Percentiles rank a stretch among this genome's conserved stretches.
Conservation (phyloP, 1,140 invertebrate genomes). For the Meloidogyne chitwoodi region DNA sequence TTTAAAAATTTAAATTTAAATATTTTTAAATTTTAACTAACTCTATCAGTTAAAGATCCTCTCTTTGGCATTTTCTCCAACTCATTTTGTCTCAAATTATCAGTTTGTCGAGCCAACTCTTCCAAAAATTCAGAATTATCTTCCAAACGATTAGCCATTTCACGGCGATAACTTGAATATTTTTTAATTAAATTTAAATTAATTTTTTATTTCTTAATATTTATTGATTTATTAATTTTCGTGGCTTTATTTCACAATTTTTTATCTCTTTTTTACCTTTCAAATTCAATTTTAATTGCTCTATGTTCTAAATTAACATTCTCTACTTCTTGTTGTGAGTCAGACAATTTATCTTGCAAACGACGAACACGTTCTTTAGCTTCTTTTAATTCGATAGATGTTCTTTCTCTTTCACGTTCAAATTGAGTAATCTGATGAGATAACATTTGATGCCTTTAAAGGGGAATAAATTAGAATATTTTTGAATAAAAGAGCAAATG, state of each 20-base stretch:
- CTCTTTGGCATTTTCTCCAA: conserved; percentile 30
- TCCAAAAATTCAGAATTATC: conserved; percentile 39
- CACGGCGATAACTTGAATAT: conserved; percentile 36
- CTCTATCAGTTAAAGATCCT: conserved; percentile 41
- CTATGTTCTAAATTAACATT: conserved; percentile 25
- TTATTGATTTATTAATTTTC: background rate
- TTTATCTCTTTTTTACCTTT: conserved; percentile 23
- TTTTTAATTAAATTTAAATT: background rate
- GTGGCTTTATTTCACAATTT: background rate
- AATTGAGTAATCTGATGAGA: conserved; percentile 31
- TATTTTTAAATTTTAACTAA: background rate
- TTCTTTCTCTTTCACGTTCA: conserved; percentile 28
- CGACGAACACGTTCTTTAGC: background rate
- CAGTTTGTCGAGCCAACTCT: conserved; percentile 36
- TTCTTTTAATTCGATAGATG: conserved; percentile 22
- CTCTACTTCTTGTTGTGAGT: conserved; percentile 29
- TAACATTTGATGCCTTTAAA: conserved; percentile 33
- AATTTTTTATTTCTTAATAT: no score
- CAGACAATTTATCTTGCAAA: conserved; percentile 34
- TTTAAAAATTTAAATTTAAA: background rate
- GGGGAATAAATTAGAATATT: background rate
- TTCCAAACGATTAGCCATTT: conserved; percentile 35
- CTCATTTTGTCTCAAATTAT: conserved; percentile 35
- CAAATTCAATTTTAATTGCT: conserved; percentile 29
- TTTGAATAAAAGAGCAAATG: no score